Evolutionary conservation across 2,888 invertebrate genomes (phyloP).

Genomic region (Nemapogon koenigi): DNA sequence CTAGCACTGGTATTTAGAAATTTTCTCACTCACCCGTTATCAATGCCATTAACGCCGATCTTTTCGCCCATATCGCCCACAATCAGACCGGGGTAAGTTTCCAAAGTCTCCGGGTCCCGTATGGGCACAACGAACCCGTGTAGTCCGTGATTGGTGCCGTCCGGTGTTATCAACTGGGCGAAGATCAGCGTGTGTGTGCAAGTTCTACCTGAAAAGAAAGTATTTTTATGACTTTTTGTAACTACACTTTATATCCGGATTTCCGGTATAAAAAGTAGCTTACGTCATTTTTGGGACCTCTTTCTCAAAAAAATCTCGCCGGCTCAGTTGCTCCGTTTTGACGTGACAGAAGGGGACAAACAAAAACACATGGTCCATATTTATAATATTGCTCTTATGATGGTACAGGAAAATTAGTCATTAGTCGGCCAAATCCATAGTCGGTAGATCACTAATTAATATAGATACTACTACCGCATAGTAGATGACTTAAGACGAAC

Average conservation of each 20-base stretch:
- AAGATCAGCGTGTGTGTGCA: constrained; percentile 88
- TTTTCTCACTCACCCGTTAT: constrained; percentile 77
- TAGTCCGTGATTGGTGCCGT: constrained; percentile 81
- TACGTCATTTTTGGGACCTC: too few relatives aligned
- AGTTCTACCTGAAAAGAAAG: constrained; percentile 67
- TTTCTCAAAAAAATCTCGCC: not conserved
- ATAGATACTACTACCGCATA: too few relatives aligned
- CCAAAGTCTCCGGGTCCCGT: constrained; percentile 76
- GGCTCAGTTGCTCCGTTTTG: not conserved
- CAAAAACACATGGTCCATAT: too few relatives aligned
- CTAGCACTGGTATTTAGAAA: too few relatives aligned
- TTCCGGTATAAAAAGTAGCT: too few relatives aligned
- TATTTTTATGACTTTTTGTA: not conserved
- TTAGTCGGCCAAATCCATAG: too few relatives aligned
- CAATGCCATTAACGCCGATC: constrained; percentile 88
- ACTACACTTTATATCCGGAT: too few relatives aligned
- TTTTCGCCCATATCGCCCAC: constrained; percentile 95
- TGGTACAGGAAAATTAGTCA: too few relatives aligned
- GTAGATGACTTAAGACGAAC: too few relatives aligned
- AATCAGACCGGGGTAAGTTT: constrained; percentile 82
- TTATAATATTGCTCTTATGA: too few relatives aligned
- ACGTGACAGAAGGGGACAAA: not conserved
- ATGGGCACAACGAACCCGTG: constrained; percentile 91
- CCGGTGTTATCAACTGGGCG: constrained; percentile 85
- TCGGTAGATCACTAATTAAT: too few relatives aligned